phyloP scores from a whole-genome alignment of 2,113 vertebrate genomes.

The Orthochromis malagaraziensis region DNA sequence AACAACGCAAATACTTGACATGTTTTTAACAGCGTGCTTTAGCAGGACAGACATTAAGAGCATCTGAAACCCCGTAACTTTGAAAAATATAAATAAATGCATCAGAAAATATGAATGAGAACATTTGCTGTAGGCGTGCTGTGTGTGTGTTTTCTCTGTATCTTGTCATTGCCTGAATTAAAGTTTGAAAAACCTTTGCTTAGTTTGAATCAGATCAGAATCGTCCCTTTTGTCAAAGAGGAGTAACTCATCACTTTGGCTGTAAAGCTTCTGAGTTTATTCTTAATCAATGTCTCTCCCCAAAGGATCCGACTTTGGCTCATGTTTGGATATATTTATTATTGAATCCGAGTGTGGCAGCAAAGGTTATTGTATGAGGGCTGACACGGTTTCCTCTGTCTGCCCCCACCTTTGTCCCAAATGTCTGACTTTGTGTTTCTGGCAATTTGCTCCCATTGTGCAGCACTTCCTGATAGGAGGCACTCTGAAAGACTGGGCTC shows the following conservation, averaged over 20 bases:
- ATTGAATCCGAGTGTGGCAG: not conserved
- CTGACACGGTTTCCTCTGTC: slow-evolving; percentile 58
- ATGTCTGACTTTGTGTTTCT: slow-evolving; percentile 73
- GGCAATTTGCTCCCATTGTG: slow-evolving; percentile 75
- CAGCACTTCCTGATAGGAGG: slow-evolving; percentile 73
- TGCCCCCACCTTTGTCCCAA: slow-evolving; percentile 51
- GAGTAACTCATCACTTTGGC: not conserved
- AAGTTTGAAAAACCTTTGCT: not conserved
- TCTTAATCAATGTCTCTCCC: not conserved
- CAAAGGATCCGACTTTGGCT: not conserved
- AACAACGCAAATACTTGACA: not conserved
- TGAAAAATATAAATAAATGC: not conserved
- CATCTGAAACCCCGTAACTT: not conserved
- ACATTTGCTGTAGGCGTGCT: not conserved
- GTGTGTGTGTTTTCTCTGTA: not conserved
- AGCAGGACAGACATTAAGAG: not conserved
- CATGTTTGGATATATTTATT: not conserved
- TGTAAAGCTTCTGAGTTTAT: not conserved
- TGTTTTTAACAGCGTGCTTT: not conserved
- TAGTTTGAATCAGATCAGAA: not conserved
- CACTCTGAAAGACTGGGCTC: slow-evolving; percentile 63
- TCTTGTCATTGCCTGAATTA: not conserved
- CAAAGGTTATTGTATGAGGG: slow-evolving; percentile 30
- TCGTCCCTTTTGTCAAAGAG: not conserved
- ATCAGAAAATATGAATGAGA: not conserved